Percentiles rank a stretch among this genome's conserved stretches.
Conservation (phyloP, 1,140 invertebrate species). For the Trichonephila clavipes region DNA sequence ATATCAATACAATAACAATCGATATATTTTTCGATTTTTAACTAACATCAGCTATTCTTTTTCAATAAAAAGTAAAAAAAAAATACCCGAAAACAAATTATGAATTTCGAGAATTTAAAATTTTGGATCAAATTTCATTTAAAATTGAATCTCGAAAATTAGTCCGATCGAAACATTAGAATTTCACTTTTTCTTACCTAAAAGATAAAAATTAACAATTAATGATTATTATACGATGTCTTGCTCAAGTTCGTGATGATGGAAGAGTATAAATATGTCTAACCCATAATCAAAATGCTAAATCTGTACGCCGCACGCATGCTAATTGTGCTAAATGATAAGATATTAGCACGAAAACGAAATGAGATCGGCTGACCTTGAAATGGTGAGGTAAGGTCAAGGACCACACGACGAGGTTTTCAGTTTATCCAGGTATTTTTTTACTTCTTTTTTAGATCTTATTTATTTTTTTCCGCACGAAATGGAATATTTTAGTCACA, state of each 20-base stretch:
- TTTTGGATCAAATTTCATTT: no score
- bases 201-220: not conserved
- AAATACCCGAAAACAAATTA: no score
- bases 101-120: no score
- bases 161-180: no score
- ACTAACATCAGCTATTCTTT: no score
- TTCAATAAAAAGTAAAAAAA: no score
- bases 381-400: not conserved
- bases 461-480: no score
- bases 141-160: no score
- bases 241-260: not conserved
- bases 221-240: not conserved
- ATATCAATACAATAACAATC: no score
- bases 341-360: not conserved
- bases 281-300: not conserved
- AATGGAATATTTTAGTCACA: no score
- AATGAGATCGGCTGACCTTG: not conserved
- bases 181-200: no score
- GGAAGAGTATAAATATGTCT: not conserved
- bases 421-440: not conserved
- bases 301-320: not conserved
- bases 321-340: not conserved
- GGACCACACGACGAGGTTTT: not conserved
- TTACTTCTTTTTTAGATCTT: not conserved
- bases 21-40: no score